Conservation (phyloP, 2,113 vertebrate species). For the Coturnix japonica region DNA sequence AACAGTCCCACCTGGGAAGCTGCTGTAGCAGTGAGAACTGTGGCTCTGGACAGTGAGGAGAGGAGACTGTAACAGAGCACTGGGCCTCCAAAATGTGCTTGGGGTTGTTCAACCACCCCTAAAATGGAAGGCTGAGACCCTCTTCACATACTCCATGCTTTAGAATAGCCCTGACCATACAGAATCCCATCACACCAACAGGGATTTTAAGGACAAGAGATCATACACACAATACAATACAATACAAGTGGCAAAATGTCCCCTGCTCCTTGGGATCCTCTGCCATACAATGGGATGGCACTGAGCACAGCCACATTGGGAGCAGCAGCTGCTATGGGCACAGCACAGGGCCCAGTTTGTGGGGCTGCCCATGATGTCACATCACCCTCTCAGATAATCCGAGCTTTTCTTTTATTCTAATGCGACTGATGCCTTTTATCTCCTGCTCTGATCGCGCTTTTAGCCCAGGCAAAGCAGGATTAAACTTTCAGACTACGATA, state of each 20-base stretch:
- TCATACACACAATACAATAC: accelerated
- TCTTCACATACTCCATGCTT: not conserved
- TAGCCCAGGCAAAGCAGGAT: slow-evolving; percentile 75
- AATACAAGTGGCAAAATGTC: accelerated
- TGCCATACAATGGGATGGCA: accelerated
- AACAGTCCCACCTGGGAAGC: not conserved
- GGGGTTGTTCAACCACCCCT: not conserved
- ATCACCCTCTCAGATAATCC: slow-evolving; percentile 45
- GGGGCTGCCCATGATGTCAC: not conserved
- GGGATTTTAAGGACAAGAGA: accelerated
- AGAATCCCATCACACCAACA: accelerated
- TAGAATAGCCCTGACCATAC: not conserved
- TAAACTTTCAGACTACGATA: slow-evolving; percentile 71
- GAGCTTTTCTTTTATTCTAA: slow-evolving; percentile 16
- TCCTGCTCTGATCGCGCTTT: slow-evolving; percentile 66
- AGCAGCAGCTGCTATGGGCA: not conserved
- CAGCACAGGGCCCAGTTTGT: not conserved
- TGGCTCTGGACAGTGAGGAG: accelerated
- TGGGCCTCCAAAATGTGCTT: not conserved
- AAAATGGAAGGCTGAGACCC: not conserved
- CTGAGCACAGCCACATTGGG: accelerated
- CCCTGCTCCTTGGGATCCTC: not conserved
- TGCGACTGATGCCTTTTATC: slow-evolving; percentile 66
- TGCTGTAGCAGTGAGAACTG: accelerated
- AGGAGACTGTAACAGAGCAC: accelerated